Percentiles rank a stretch among this genome's conserved stretches.
These are phyloP conservation scores for Anser cygnoides DNA, from an alignment of 2,113 vertebrate genomes.

Conservation along the genomic window DNA sequence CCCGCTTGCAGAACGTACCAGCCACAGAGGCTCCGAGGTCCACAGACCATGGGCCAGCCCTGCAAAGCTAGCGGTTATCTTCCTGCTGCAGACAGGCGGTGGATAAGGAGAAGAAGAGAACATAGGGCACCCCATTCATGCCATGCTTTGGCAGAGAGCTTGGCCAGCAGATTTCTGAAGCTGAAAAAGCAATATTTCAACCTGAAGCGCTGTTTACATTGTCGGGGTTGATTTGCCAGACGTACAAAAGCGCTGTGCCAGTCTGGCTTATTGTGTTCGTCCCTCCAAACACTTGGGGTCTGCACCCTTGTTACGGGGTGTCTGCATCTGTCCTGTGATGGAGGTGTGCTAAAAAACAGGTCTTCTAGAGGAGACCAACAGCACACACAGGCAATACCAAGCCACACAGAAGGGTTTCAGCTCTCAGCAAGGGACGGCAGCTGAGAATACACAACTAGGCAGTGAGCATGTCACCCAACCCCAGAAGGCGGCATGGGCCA, in stretches of 20 bases:
- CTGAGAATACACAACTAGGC: background rate
- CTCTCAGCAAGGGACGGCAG: background rate
- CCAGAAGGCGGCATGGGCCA: background rate
- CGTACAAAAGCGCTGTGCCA: background rate
- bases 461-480: background rate
- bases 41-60: background rate
- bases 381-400: background rate
- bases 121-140: background rate
- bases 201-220: background rate
- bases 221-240: background rate
- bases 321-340: rapidly evolving
- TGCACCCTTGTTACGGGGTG: background rate
- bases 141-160: background rate
- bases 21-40: background rate
- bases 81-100: background rate
- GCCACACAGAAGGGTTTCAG: background rate
- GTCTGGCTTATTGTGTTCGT: background rate
- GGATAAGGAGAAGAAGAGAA: background rate
- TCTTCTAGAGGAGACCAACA: background rate
- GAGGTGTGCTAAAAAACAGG: background rate
- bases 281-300: background rate
- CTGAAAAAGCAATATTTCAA: conserved; percentile 13
- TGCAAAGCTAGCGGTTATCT: background rate
- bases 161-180: background rate
- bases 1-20: rapidly evolving